Evolutionary conservation across 2,797 vertebrate species (phyloP), one percentile per base, ranked within the genome.

Genomic region (Capromys pilorides): DNA sequence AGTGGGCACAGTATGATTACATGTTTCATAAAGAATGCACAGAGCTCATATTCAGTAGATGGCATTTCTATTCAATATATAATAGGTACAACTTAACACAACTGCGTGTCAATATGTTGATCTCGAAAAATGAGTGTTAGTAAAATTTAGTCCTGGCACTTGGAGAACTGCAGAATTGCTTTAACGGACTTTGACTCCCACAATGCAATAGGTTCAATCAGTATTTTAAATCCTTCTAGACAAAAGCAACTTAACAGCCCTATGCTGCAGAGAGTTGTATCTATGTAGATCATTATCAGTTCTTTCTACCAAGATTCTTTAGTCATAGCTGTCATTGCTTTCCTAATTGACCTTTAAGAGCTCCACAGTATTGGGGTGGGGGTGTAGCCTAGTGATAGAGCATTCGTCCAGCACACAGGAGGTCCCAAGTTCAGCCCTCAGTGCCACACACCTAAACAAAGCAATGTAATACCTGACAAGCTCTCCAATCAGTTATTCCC

Each of bases 111-210:
- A 95, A 82, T 64, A 88, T 66, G 71, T 5, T 83, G n/a, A 81
- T 91, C 84, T 75, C 69, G 83, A 84, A 94, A 97, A 88, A 61
- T 64, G 24, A 73, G 18, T 71, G n/a, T 86, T 41, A 57, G 62
- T 75, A 89, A 96, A 86, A 91, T 83, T 22, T 62, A 71, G 33
- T 33, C 41, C 1, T 84, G 39, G 54, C 59, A 54, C 82, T 39
- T 24, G 33, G 33, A 93, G 51, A 93, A 94, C 71, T 33, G 36
- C 41, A 66, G 61, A 73, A 75, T 6, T 2, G 18, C 8, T 21
- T 69, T n/a, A 36, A 36, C 21, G 18, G 66, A n/a, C n/a, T 73
- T 94, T 89, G 49, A n/a, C 80, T 89, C 31, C 36, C 81, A 41
- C 94, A 95, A 78, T 64, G 33, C 71, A 80, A 51, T 22, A 71